phyloP scores from a whole-genome alignment of 2,113 vertebrate genomes.

The Megaleporinus macrocephalus region DNA sequence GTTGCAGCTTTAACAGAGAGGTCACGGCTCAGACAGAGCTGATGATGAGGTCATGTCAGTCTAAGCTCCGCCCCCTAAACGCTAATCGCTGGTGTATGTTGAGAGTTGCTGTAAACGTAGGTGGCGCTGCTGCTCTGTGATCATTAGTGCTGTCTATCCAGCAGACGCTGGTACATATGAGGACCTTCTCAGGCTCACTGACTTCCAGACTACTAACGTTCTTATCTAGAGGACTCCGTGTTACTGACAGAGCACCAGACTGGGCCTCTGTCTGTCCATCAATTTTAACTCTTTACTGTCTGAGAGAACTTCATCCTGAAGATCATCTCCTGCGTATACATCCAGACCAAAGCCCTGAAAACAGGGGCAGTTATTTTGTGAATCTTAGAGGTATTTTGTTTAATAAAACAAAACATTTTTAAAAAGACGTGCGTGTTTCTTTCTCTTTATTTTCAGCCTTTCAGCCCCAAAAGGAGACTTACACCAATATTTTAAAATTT shows the following conservation, averaged over 20 bases:
- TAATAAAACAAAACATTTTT: slow-evolving; percentile 27
- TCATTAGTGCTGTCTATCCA: neutral
- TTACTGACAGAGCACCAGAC: too few species aligned
- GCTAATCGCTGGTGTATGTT: neutral
- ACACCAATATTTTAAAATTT: too few species aligned
- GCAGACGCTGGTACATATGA: too few species aligned
- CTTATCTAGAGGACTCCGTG: too few species aligned
- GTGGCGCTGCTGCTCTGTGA: neutral
- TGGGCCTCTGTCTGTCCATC: too few species aligned
- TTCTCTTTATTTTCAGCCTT: neutral
- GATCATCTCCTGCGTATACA: neutral
- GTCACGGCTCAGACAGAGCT: too few species aligned
- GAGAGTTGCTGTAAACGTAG: neutral
- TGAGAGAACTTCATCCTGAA: neutral
- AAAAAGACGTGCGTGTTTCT: neutral
- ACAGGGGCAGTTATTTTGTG: slow-evolving; percentile 15
- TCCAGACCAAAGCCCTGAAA: slow-evolving; percentile 21
- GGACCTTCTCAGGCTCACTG: too few species aligned
- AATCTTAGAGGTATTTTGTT: slow-evolving; percentile 46
- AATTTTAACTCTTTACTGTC: neutral
- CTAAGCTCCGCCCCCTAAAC: neutral
- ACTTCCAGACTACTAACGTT: too few species aligned
- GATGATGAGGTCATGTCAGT: neutral
- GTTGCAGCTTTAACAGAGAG: too few species aligned
- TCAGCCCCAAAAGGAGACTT: neutral